Conservation (phyloP, 2,113 vertebrate species). For the Lethenteron reissneri region DNA sequence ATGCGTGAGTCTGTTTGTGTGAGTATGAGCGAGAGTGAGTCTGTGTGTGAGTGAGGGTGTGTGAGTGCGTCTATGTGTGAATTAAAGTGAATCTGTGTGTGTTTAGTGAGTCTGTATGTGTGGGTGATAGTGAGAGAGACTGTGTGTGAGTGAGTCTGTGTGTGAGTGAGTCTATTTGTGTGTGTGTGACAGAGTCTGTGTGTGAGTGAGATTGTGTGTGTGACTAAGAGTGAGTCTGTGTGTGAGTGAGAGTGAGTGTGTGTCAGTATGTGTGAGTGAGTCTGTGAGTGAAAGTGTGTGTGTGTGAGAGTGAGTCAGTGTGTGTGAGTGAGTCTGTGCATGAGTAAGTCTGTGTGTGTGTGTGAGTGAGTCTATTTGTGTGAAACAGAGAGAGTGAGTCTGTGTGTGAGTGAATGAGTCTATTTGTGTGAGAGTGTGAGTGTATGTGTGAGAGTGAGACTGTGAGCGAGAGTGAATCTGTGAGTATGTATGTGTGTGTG, state of each 20-base stretch:
- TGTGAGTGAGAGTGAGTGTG: not conserved
- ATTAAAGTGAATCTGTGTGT: not conserved
- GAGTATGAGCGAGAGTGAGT: not conserved
- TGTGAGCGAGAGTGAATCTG: not conserved
- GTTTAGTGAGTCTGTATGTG: not conserved
- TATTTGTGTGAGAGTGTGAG: not conserved
- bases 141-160: not conserved
- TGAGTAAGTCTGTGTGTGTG: not conserved
- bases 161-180: not conserved
- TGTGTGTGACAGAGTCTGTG: not conserved
- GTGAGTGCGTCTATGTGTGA: constrained; percentile 2
- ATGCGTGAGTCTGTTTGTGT: too few relatives aligned
- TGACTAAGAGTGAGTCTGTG: not conserved
- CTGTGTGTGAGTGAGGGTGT: not conserved
- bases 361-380: not conserved
- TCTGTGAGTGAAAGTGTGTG: not conserved
- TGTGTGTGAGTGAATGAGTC: not conserved
- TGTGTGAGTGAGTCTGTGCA: not conserved
- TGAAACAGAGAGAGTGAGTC: not conserved
- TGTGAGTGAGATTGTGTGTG: not conserved
- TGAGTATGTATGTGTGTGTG: not conserved
- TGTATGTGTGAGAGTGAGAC: not conserved
- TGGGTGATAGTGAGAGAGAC: not conserved
- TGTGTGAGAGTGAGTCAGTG: not conserved
- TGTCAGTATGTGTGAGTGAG: not conserved